These are phyloP conservation scores for Spongia lamella DNA, from an alignment of 37 sponge, comb jelly and placozoan genomes.

Conservation along the genomic window DNA sequence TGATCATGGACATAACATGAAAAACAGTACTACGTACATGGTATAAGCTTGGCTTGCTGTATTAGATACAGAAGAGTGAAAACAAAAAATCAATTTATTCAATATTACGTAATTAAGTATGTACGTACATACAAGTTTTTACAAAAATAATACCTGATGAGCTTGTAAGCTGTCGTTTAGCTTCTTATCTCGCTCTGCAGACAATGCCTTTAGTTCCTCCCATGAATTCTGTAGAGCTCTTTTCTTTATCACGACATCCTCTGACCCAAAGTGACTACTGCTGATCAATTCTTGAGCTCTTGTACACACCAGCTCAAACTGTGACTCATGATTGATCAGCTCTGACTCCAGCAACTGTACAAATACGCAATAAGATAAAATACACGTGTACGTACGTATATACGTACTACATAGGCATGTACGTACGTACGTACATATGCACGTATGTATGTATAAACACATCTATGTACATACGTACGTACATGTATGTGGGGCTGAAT, in stretches of 20 bases:
- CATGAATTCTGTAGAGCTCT: conserved; percentile 50
- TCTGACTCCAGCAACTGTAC: conserved; percentile 74
- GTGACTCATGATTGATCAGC: conserved; percentile 66
- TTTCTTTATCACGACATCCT: conserved; percentile 37
- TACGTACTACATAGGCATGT: no score
- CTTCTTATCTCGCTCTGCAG: conserved; percentile 42
- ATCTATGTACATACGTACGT: no score
- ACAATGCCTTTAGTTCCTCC: conserved; percentile 53
- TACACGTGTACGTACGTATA: no score
- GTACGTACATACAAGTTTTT: background rate
- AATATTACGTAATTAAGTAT: background rate
- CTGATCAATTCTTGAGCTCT: conserved; percentile 65
- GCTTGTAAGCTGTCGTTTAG: conserved; percentile 63
- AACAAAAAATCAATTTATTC: no score
- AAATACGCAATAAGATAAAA: no score
- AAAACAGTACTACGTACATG: no score
- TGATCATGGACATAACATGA: no score
- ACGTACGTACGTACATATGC: no score
- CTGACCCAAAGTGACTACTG: conserved; percentile 66
- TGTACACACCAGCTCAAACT: conserved; percentile 36
- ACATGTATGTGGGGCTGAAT: no score
- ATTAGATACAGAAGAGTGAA: no score
- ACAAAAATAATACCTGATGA: conserved; percentile 58
- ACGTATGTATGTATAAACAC: no score
- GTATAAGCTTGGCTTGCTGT: no score